Percentiles rank a stretch among this genome's conserved stretches.
phyloP scores from a whole-genome alignment of 2,113 vertebrate species.

The Miniopterus natalensis region DNA sequence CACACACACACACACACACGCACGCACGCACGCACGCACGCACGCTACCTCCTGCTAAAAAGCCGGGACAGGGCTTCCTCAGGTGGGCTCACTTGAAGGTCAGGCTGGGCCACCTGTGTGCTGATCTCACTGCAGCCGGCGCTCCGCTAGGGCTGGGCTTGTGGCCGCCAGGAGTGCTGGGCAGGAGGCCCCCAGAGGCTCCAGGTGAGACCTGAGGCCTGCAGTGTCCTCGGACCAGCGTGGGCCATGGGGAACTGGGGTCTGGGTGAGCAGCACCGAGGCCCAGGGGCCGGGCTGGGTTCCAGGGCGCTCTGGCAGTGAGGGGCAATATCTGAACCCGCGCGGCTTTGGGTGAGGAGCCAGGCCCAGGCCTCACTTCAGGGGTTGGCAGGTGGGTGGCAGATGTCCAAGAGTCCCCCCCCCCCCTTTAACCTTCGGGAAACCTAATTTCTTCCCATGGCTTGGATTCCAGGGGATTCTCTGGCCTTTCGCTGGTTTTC shows the following conservation, averaged over 20 bases:
- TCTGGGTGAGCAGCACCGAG: neutral
- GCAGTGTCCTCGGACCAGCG: neutral
- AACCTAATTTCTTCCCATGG: neutral
- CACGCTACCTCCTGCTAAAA: no score
- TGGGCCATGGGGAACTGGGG: no score
- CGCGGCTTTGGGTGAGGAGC: fast-evolving
- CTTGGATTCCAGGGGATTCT: neutral
- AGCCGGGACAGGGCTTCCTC: conserved; percentile 39
- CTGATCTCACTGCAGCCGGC: neutral
- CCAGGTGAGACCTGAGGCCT: conserved; percentile 6
- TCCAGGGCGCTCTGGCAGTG: neutral
- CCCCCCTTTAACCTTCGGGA: neutral
- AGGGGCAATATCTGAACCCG: neutral
- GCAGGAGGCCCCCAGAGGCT: neutral
- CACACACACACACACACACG: no score
- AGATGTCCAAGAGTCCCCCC: neutral
- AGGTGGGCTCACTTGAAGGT: conserved; percentile 6
- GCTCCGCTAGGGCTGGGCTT: no score
- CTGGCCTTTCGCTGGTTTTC: neutral
- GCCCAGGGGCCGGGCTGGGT: no score
- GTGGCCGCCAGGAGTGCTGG: no score
- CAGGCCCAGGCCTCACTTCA: neutral
- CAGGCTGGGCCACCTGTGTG: neutral
- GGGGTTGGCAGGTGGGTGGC: conserved; percentile 35
- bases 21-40: no score